Conservation (phyloP, 2,888 invertebrate genomes). For the Sepiola atlantica region DNA sequence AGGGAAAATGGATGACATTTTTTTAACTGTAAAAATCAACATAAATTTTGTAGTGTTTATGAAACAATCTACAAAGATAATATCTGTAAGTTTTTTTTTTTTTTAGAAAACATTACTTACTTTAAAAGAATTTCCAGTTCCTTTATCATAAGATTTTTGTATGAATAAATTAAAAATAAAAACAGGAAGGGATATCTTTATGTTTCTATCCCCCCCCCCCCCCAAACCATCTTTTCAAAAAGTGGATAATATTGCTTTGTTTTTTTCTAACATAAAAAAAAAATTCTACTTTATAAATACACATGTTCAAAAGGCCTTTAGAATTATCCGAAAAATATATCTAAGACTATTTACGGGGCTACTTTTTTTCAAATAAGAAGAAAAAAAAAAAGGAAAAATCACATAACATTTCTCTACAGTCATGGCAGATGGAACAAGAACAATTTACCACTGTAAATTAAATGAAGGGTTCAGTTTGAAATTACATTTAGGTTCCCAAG, state of each 20-base stretch:
- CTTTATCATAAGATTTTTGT: not conserved
- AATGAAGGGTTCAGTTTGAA: no score
- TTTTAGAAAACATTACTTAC: not conserved
- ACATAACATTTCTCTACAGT: no score
- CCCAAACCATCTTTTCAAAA: not conserved
- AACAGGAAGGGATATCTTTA: no score
- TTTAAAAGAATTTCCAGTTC: not conserved
- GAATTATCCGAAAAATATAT: not conserved
- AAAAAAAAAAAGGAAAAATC: not conserved
- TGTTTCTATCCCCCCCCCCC: not conserved
- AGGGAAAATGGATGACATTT: not conserved
- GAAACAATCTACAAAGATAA: slow-evolving; percentile 18
- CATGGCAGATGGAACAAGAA: no score
- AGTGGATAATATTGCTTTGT: not conserved
- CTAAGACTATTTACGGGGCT: not conserved
- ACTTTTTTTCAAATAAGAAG: not conserved
- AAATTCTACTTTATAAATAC: no score
- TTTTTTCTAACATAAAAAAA: no score
- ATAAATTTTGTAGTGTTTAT: not conserved
- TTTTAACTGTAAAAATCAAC: not conserved
- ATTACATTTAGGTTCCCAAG: no score
- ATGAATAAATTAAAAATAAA: not conserved
- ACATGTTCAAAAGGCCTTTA: no score
- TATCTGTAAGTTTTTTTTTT: not conserved
- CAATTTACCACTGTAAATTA: no score